Evolutionary conservation across 2,113 vertebrate species (phyloP), one percentile per base, ranked within the genome.

Genomic region (Phalacrocorax pelagicus): DNA sequence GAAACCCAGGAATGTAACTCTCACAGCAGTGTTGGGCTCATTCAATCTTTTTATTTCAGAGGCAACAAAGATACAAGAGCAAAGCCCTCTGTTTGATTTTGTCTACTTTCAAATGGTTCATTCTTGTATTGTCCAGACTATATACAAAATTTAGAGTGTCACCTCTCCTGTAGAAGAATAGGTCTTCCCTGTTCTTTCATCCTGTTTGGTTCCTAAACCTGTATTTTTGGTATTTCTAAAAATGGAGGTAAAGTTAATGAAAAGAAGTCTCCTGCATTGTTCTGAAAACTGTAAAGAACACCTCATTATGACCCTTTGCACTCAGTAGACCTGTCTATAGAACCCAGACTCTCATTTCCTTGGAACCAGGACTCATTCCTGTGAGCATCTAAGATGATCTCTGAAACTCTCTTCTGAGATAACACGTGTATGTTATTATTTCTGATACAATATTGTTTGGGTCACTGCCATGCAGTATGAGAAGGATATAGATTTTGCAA

Each of bases 351-450:
- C 14, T 46, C 1, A 4, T 55, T 88, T 88, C 54, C 10, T 59
- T 82, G 55, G 36, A 94, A 80, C 5, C 4, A 36, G 12, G 15
- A 62, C 79, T 94, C 36, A 79, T 63, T 29, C 23, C 40, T 63
- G 36, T 1, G 2, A 74, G 72, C 6, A 4, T 44, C n/a, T 47
- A 73, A 58, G n/a, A 42, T 1, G 8, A 46, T 42, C n/a, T 83
- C 47, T 81, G 52, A 86, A 94, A 46, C 16, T 26, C 22, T 70
- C 5, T 24, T 47, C n/a, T 17, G 8, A 83, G 24, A 16, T n/a
- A 46, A 22, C 5, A 11, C 10, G 10, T 0, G 3, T 47, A 36
- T 0, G 0, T 19, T 57, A 26, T 52, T 27, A 57, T 72, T 91
- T 82, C 38, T 80, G 81, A 88, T 90, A 70, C 20, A 54, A 20